Conservation (phyloP, 2,797 vertebrate species). For the Thunnus albacares region DNA sequence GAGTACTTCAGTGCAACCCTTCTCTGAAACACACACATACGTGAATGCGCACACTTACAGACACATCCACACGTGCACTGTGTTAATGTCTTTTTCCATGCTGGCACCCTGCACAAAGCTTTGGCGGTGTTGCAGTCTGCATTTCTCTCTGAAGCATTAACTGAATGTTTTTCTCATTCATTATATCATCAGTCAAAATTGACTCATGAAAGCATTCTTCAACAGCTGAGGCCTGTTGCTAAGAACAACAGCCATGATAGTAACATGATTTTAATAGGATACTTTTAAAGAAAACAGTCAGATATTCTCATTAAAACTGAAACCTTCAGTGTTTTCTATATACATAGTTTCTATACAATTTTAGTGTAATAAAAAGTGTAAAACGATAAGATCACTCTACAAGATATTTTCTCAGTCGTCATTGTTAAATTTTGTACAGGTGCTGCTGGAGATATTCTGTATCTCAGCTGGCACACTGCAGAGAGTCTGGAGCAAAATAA, state of each 20-base stretch:
- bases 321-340: not conserved
- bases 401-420: not conserved
- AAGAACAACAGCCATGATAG: conserved; percentile 16
- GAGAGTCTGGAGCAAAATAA: conserved; percentile 8
- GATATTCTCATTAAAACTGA: conserved; percentile 11
- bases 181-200: conserved; percentile 34
- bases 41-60: conserved; percentile 26
- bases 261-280: conserved; percentile 22
- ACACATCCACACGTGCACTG: conserved; percentile 48
- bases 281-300: conserved; percentile 21
- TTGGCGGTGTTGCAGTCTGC: conserved; percentile 37
- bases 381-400: not conserved
- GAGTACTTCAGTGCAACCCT: conserved; percentile 76
- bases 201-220: conserved; percentile 4
- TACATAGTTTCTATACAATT: not conserved
- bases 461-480: not conserved
- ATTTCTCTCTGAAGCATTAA: conserved; percentile 48
- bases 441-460: conserved; percentile 12
- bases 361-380: not conserved
- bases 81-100: conserved; percentile 80
- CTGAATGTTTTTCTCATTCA: conserved; percentile 45
- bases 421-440: not conserved
- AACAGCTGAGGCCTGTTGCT: conserved; percentile 8
- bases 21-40: conserved; percentile 67
- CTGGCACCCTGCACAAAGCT: conserved; percentile 62